phyloP scores from a whole-genome alignment of 2,113 vertebrate genomes.

The Thamnophis sirtalis region DNA sequence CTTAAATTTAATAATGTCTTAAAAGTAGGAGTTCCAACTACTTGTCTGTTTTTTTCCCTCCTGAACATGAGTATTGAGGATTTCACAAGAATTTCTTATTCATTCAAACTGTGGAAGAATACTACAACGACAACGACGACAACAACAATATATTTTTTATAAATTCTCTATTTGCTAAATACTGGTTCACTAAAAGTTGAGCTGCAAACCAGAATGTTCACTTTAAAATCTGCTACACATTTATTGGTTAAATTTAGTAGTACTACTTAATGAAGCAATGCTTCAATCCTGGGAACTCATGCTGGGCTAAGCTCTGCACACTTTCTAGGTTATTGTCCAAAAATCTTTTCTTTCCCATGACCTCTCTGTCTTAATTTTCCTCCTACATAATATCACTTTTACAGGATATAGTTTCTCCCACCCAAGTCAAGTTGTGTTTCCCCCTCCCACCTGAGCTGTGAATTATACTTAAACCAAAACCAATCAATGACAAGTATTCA shows the following conservation, averaged over 20 bases:
- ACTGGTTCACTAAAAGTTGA: not conserved
- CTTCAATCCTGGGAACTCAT: conserved; percentile 32
- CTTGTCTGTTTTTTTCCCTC: not conserved
- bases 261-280: conserved; percentile 15
- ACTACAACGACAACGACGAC: not conserved
- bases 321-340: conserved; percentile 43
- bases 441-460: conserved; percentile 23
- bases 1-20: conserved; percentile 29
- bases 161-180: not conserved
- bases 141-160: not conserved
- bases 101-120: not conserved
- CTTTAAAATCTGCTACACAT: not conserved
- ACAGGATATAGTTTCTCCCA: conserved; percentile 16
- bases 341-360: conserved; percentile 63
- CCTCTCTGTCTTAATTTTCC: conserved; percentile 61
- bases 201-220: not conserved
- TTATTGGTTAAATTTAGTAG: conserved; percentile 36
- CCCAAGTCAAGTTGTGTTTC: conserved; percentile 19
- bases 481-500: conserved; percentile 17
- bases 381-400: conserved; percentile 50
- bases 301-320: conserved; percentile 32
- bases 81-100: not conserved
- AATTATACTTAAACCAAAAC: not conserved
- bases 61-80: not conserved
- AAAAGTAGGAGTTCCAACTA: conserved; percentile 29